Evolutionary conservation across 2,113 vertebrate genomes (phyloP).

Genomic region (Hydrochoerus hydrochaeris): DNA sequence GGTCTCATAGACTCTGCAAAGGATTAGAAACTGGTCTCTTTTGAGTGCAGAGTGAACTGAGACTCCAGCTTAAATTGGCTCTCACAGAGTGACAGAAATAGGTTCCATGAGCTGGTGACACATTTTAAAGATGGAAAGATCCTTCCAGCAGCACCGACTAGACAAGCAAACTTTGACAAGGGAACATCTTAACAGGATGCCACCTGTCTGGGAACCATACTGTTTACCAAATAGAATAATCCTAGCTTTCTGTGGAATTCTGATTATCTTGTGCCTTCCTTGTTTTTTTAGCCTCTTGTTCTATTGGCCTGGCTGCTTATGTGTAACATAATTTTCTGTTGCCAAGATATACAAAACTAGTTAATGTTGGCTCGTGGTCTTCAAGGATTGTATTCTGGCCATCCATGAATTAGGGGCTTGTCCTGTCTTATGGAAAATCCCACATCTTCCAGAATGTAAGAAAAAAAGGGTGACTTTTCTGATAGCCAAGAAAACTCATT

Average conservation of each 20-base stretch:
- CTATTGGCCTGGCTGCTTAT: background rate
- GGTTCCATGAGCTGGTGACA: constrained; percentile 28
- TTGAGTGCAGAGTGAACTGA: constrained; percentile 53
- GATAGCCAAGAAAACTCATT: background rate
- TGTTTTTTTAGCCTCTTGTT: background rate
- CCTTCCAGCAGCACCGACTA: constrained; percentile 39
- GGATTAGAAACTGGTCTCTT: constrained; percentile 55
- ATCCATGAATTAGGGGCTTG: background rate
- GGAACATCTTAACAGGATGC: background rate
- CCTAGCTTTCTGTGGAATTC: background rate
- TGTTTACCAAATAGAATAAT: constrained; percentile 43
- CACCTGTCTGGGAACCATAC: constrained; percentile 12
- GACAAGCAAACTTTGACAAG: background rate
- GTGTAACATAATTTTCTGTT: background rate
- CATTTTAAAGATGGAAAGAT: constrained; percentile 38
- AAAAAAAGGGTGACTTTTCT: background rate
- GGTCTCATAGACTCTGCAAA: constrained; percentile 42
- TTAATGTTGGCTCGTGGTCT: background rate
- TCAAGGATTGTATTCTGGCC: constrained; percentile 42
- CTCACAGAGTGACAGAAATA: constrained; percentile 59
- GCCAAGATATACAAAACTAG: constrained; percentile 11
- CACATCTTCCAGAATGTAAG: background rate
- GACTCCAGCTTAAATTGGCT: constrained; percentile 63
- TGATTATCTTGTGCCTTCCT: background rate
- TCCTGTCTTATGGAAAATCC: constrained; percentile 7